Evolutionary conservation across 2,888 invertebrate species (phyloP).

Genomic region (Noctua comes): DNA sequence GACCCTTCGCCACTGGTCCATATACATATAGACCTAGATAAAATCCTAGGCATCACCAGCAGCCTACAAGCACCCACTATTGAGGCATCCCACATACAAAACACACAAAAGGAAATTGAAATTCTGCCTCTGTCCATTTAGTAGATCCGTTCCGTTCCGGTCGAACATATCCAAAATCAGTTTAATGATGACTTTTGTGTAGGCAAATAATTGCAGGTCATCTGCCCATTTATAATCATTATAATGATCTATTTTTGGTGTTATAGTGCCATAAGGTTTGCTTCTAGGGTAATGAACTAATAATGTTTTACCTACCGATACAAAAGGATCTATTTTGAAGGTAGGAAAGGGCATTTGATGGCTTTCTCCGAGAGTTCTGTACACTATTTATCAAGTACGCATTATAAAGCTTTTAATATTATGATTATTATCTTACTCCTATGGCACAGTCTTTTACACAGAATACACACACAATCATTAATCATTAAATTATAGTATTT

Average conservation of each 20-base stretch:
- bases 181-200: conserved; percentile 37
- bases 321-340: not conserved
- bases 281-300: conserved; percentile 2
- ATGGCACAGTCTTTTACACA: too few relatives aligned
- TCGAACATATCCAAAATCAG: conserved; percentile 37
- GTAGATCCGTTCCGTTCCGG: conserved; percentile 30
- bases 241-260: conserved; percentile 24
- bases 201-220: conserved; percentile 44
- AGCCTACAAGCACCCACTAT: not conserved
- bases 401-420: too few relatives aligned
- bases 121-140: conserved; percentile 10
- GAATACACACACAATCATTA: too few relatives aligned
- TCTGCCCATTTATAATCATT: conserved; percentile 23
- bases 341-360: not conserved
- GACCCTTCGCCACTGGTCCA: too few relatives aligned
- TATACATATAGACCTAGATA: not conserved
- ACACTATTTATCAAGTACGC: too few relatives aligned
- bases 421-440: too few relatives aligned
- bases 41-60: not conserved
- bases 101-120: not conserved
- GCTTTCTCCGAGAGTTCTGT: not conserved
- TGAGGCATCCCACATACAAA: not conserved
- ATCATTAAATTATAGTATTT: too few relatives aligned
- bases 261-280: conserved; percentile 3
- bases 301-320: not conserved